These are phyloP conservation scores for Coreius guichenoti DNA, from an alignment of 2,797 vertebrate species.

Conservation along the genomic window DNA sequence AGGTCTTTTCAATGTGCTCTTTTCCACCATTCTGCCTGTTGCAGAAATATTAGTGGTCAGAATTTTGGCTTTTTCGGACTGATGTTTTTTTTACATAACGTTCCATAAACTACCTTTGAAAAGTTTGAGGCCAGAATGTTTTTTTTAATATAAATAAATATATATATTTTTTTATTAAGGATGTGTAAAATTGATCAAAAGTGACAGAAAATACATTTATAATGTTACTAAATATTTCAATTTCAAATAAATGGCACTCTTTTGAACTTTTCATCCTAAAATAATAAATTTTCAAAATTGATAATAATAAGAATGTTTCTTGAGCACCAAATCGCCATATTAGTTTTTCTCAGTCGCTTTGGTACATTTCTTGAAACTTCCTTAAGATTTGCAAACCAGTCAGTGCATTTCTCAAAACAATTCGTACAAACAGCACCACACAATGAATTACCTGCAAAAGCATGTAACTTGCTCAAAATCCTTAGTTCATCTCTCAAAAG, in stretches of 20 bases:
- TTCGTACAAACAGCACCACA: too few relatives aligned
- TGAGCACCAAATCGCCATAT: too few relatives aligned
- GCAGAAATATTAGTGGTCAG: neutral
- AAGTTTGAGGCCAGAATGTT: neutral
- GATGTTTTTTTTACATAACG: too few relatives aligned
- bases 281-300: neutral
- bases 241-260: neutral
- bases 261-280: neutral
- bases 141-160: neutral
- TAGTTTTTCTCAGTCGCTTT: neutral
- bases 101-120: neutral
- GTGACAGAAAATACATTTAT: neutral
- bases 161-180: neutral
- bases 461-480: too few relatives aligned
- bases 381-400: too few relatives aligned
- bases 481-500: too few relatives aligned
- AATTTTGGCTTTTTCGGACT: neutral
- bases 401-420: too few relatives aligned
- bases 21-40: slow-evolving; percentile 3
- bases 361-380: too few relatives aligned
- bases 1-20: neutral
- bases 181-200: neutral
- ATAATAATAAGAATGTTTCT: neutral
- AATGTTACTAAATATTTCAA: neutral
- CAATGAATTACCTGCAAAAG: too few relatives aligned